Percentiles rank a stretch among this genome's conserved stretches.
These are phyloP conservation scores for Epizoanthus rinbou DNA, from an alignment of 92 coral and sea anemone genomes.

Conservation along the genomic window DNA sequence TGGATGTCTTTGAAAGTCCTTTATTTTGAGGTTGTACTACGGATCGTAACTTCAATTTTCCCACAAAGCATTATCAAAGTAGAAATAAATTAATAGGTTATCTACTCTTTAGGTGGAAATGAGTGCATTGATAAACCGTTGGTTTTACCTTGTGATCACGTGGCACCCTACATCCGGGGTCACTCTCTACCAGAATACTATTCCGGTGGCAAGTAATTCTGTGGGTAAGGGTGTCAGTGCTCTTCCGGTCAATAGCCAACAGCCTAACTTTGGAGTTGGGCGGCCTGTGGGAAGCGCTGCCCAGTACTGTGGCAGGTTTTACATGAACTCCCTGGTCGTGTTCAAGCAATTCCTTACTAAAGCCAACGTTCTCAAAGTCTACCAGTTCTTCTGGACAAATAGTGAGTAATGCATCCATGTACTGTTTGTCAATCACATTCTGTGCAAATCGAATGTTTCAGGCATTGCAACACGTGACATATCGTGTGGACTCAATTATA, in stretches of 20 bases:
- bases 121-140: conserved; percentile 53
- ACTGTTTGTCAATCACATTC: not conserved
- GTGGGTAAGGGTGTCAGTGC: conserved; percentile 51
- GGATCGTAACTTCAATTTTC: too few species aligned
- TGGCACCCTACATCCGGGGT: conserved; percentile 83
- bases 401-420: conserved; percentile 64
- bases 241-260: conserved; percentile 57
- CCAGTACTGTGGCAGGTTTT: conserved; percentile 73
- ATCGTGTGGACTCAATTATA: not conserved
- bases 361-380: conserved; percentile 60
- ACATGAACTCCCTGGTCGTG: conserved; percentile 85
- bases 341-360: conserved; percentile 75
- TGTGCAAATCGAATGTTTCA: not conserved
- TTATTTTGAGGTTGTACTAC: not conserved
- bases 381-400: conserved; percentile 79
- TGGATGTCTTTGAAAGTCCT: not conserved
- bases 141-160: conserved; percentile 84
- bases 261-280: conserved; percentile 83
- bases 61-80: not conserved
- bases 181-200: conserved; percentile 67
- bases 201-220: conserved; percentile 31
- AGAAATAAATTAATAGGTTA: not conserved
- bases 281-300: conserved; percentile 68
- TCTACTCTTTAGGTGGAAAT: conserved; percentile 57
- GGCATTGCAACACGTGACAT: not conserved